A percentile compares a stretch with the other conserved stretches of the same genome.
phyloP scores from a whole-genome alignment of 2,113 vertebrate species.

The Merops nubicus region DNA sequence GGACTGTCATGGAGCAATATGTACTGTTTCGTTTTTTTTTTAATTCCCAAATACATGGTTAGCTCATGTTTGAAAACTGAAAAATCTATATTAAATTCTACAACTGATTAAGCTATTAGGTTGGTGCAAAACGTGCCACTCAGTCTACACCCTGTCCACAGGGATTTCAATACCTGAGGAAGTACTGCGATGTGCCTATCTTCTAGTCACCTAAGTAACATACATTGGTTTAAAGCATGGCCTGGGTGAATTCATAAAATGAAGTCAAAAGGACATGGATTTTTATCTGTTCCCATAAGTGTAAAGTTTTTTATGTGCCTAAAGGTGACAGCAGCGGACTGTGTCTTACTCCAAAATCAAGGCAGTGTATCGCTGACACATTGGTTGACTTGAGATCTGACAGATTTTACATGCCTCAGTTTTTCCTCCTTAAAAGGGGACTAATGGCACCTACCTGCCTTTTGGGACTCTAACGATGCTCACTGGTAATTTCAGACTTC shows the following conservation, averaged over 20 bases:
- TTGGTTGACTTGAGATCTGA: background rate
- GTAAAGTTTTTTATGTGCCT: background rate
- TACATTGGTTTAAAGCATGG: background rate
- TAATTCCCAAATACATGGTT: background rate
- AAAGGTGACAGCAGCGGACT: background rate
- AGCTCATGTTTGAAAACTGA: background rate
- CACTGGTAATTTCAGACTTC: background rate
- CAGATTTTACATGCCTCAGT: background rate
- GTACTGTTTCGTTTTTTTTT: background rate
- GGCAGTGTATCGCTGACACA: background rate
- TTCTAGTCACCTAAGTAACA: accelerated
- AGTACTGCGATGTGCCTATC: background rate
- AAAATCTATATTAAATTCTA: background rate
- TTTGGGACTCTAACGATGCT: accelerated
- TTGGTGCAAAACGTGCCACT: background rate
- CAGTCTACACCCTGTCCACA: accelerated
- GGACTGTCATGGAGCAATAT: background rate
- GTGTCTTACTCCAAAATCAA: background rate
- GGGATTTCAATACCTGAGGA: background rate
- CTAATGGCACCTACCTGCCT: background rate
- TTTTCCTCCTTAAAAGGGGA: background rate
- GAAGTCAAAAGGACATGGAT: background rate
- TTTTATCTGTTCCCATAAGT: background rate
- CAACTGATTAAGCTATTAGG: background rate
- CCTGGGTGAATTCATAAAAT: background rate